phyloP scores from a whole-genome alignment of 2,113 vertebrate species.

The Meriones unguiculatus region DNA sequence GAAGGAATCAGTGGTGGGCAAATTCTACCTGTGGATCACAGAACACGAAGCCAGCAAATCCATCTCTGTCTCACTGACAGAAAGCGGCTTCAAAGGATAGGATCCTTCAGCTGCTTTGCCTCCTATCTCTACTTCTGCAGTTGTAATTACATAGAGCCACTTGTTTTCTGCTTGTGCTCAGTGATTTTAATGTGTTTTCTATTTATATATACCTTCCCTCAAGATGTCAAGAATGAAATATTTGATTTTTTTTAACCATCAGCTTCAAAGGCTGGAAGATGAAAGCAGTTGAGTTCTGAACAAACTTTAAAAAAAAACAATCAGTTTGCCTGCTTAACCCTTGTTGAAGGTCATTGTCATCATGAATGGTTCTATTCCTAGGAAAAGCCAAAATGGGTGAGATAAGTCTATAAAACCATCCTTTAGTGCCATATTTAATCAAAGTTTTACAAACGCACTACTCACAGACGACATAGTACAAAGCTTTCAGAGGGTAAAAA shows the following conservation, averaged over 20 bases:
- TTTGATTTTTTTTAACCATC: conserved; percentile 43
- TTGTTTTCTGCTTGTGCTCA: conserved; percentile 56
- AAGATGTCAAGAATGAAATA: conserved; percentile 78
- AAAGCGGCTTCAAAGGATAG: conserved; percentile 53
- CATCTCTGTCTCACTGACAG: conserved; percentile 41
- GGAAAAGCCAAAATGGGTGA: conserved; percentile 47
- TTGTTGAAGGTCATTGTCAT: conserved; percentile 63
- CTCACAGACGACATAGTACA: background rate
- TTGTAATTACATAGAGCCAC: conserved; percentile 49
- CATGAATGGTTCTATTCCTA: conserved; percentile 60
- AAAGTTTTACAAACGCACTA: conserved; percentile 2
- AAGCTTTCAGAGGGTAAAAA: conserved; percentile 51
- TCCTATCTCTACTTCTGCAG: conserved; percentile 18
- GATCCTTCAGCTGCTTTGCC: conserved; percentile 23
- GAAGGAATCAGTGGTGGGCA: conserved; percentile 57
- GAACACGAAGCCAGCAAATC: conserved; percentile 44
- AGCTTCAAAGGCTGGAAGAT: conserved; percentile 74
- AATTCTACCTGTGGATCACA: conserved; percentile 50
- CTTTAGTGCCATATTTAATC: background rate
- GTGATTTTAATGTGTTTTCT: conserved; percentile 75
- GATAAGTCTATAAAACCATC: conserved; percentile 51
- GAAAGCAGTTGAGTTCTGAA: conserved; percentile 73
- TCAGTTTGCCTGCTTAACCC: conserved; percentile 61
- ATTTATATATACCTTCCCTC: conserved; percentile 74
- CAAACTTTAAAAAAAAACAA: conserved; percentile 38